Conservation (phyloP, 2,888 invertebrate genomes). For the Watsonalla cultraria region DNA sequence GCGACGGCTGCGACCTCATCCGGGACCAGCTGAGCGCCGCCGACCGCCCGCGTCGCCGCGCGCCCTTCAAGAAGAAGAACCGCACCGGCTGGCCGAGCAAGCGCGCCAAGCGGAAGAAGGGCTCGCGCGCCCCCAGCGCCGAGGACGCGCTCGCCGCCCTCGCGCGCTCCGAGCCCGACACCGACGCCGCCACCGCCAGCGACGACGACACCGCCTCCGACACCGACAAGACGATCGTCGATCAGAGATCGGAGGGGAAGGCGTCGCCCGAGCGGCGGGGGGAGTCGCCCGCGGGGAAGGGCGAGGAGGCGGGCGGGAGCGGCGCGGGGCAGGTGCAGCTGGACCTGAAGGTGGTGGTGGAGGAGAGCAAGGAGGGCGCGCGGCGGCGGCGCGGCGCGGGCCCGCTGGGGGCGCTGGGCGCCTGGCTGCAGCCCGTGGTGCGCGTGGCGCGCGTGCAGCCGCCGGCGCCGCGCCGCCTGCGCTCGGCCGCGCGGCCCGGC, state of each 20-base stretch:
- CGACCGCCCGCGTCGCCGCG: constrained; percentile 47
- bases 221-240: constrained; percentile 17
- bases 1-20: constrained; percentile 63
- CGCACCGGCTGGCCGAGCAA: constrained; percentile 89
- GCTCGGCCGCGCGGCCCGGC: constrained; percentile 33
- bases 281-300: constrained; percentile 7
- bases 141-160: constrained; percentile 28
- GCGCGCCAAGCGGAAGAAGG: constrained; percentile 57
- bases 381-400: constrained; percentile 82
- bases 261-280: constrained; percentile 17
- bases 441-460: constrained; percentile 80
- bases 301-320: constrained; percentile 13
- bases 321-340: constrained; percentile 34
- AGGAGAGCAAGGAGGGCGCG: constrained; percentile 40
- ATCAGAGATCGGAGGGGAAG: constrained; percentile 8
- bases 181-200: constrained; percentile 35
- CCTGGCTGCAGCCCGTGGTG: constrained; percentile 82
- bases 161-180: constrained; percentile 49
- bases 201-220: constrained; percentile 47
- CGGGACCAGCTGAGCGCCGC: constrained; percentile 50
- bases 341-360: constrained; percentile 39
- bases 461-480: constrained; percentile 22
- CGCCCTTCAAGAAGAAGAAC: constrained; percentile 84
- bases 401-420: constrained; percentile 43
- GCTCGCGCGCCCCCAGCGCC: constrained; percentile 44